Base-by-base conservation (phyloP, 2,797 vertebrate species). In the Taeniopygia guttata region DNA sequence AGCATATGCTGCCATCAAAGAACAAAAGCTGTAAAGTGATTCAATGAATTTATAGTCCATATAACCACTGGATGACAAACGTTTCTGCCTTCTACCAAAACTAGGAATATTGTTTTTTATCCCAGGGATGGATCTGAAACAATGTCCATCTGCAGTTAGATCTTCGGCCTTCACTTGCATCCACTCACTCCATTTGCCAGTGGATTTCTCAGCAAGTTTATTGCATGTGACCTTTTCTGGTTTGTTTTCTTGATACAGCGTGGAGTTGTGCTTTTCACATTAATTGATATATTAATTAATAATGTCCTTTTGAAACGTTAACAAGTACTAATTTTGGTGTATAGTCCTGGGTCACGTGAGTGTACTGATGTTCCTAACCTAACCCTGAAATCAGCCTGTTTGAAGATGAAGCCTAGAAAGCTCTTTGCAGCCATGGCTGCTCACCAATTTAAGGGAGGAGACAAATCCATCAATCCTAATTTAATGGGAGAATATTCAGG, bases 21-120 rank as follows among this genome's bases (percentile, higher is more conserved):
- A 96, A 94, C 67, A 95, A 95, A 96, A 96, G 84, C 75, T 89
- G 48, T 74, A 70, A 94, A 95, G 81, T 7, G 45, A 96, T 51
- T 81, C 30, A 59, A 40, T 80, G 38, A 59, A 87, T 95, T 93
- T 79, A 58, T 30, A 76, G 60, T 46, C 72, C 20, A 1, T 36
- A 45, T 73, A 87, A 56, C 58, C 68, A 55, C 21, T 40, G 45
- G 48, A 74, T 62, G 73, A 43, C 73, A 93, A 96, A 76, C 21
- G 19, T 34, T 93, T 64, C 13, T 63, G 36, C 32, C 40, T 48
- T 36, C 72, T 76, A 34, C 73, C 45, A 58, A 89, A 89, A 83
- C 32, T 8, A 40, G 64, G 60, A 70, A 73, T 32, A 34, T 29
- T 40, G 20, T 67, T 84, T 11, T 70, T 89, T 64, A 42, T 38